These are phyloP conservation scores for Malthinus flaveolus DNA, from an alignment of 2,888 invertebrate genomes.

Conservation along the genomic window DNA sequence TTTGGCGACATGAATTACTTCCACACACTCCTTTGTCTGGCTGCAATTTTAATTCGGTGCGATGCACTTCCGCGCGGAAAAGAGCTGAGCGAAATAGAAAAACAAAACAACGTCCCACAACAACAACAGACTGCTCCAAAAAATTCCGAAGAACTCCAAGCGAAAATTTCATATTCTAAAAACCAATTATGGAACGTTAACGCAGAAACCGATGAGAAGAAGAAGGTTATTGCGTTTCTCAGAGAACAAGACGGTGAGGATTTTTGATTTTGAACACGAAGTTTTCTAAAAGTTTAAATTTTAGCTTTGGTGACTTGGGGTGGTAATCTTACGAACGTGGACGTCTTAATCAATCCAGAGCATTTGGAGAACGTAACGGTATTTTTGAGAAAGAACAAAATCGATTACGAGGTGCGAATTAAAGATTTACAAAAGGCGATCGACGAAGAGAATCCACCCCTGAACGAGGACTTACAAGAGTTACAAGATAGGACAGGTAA, in stretches of 20 bases:
- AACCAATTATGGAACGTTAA: conserved; percentile 76
- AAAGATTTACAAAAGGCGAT: conserved; percentile 78
- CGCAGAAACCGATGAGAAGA: conserved; percentile 58
- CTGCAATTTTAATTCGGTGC: neutral
- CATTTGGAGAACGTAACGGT: conserved; percentile 66
- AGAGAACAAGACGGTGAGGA: conserved; percentile 62
- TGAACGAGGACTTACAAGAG: conserved; percentile 68
- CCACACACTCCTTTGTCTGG: neutral
- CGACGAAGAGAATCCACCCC: conserved; percentile 76
- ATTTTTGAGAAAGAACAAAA: conserved; percentile 63
- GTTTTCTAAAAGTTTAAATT: neutral
- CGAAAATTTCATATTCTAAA: conserved; percentile 66
- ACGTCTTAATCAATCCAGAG: conserved; percentile 71
- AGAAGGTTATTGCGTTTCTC: conserved; percentile 58
- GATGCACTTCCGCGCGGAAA: neutral
- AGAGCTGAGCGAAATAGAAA: too few relatives aligned
- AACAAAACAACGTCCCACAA: neutral
- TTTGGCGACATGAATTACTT: conserved; percentile 1
- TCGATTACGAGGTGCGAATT: conserved; percentile 72
- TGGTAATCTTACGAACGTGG: conserved; percentile 65
- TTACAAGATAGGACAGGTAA: conserved; percentile 72
- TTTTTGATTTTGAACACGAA: neutral
- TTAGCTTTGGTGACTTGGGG: conserved; percentile 56
- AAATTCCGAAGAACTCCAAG: neutral
- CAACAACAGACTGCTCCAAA: neutral